phyloP scores from a whole-genome alignment of 1,140 invertebrate genomes.

The Eufriesea mexicana region DNA sequence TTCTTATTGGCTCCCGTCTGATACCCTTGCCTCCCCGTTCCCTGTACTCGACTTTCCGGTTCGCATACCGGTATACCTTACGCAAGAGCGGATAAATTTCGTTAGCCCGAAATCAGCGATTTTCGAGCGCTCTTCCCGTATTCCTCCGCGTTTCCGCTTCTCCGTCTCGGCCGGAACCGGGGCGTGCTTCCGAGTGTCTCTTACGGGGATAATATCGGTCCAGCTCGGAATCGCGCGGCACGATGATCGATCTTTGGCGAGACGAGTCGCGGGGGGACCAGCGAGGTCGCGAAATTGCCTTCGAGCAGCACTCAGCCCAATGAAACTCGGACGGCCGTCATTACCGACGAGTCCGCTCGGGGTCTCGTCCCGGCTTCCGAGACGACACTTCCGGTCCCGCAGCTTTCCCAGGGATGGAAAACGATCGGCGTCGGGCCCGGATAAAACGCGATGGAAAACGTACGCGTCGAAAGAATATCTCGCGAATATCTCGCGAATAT shows the following conservation, averaged over 20 bases:
- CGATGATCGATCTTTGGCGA: slow-evolving; percentile 24
- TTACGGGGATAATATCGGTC: no score
- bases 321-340: slow-evolving; percentile 60
- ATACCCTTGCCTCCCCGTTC: not conserved
- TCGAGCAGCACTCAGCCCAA: slow-evolving; percentile 55
- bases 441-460: slow-evolving; percentile 47
- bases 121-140: not conserved
- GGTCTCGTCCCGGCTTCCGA: not conserved
- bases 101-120: not conserved
- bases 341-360: slow-evolving; percentile 14
- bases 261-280: not conserved
- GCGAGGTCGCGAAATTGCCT: slow-evolving; percentile 16
- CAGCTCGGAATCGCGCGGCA: no score
- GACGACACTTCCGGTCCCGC: slow-evolving; percentile 20
- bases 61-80: no score
- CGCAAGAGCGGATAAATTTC: not conserved
- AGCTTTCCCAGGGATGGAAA: slow-evolving; percentile 7
- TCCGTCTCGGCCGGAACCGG: not conserved
- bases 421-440: not conserved
- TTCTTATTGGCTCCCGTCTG: not conserved
- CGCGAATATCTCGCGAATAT: no score
- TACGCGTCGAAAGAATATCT: no score
- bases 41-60: not conserved
- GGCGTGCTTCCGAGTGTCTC: no score
- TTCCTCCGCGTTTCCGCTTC: not conserved